These are phyloP conservation scores for Lipophrys pholis DNA, from an alignment of 2,113 vertebrate genomes.

Conservation along the genomic window DNA sequence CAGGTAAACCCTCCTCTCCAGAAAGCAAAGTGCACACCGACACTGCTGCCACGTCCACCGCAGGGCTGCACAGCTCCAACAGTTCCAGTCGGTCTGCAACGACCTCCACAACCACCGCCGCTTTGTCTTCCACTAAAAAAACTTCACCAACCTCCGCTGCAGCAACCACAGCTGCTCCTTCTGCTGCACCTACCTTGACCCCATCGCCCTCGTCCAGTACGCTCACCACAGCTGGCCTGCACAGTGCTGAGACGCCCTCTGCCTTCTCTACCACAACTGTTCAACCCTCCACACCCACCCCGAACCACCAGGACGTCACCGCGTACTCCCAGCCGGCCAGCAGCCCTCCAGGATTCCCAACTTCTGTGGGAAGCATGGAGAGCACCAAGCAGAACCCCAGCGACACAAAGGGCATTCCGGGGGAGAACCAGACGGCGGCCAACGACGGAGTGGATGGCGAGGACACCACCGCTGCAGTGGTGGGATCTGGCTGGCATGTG, in stretches of 20 bases:
- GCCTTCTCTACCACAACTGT: not conserved
- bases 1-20: constrained; percentile 21
- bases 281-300: constrained; percentile 15
- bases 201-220: constrained; percentile 6
- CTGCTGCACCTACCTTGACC: constrained; percentile 2
- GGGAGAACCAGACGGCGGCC: constrained; percentile 81
- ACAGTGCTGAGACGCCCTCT: constrained; percentile 4
- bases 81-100: constrained; percentile 6
- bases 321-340: not conserved
- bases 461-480: constrained; percentile 5
- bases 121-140: constrained; percentile 18
- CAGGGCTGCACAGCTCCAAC: not conserved
- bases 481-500: constrained; percentile 69
- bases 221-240: not conserved
- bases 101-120: not conserved
- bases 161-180: not conserved
- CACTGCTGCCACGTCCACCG: not conserved
- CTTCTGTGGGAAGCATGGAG: constrained; percentile 63
- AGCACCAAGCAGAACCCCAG: constrained; percentile 84
- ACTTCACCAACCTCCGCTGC: not conserved
- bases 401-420: constrained; percentile 84
- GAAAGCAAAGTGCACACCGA: not conserved
- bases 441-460: constrained; percentile 37
- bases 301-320: not conserved
- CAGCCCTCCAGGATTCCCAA: constrained; percentile 36